Evolutionary conservation across 1,140 invertebrate genomes (phyloP).

Genomic region (Drosophila gunungcola): DNA sequence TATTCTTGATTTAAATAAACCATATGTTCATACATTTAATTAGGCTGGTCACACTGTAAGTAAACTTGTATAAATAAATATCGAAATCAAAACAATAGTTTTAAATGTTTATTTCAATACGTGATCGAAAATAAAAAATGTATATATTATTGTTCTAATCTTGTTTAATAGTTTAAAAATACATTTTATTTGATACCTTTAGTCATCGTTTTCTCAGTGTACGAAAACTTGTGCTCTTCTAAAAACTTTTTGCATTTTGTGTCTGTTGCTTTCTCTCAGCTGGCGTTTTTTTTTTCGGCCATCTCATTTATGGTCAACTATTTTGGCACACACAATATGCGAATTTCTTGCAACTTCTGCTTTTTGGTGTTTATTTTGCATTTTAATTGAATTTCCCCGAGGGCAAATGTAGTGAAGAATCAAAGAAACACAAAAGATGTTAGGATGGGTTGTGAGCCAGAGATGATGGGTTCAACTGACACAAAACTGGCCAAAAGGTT

Average conservation of each 20-base stretch:
- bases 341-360: conserved; percentile 46
- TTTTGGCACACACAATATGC: conserved; percentile 47
- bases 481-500: conserved; percentile 8
- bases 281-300: conserved; percentile 16
- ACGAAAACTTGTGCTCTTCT: not conserved
- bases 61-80: too few relatives aligned
- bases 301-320: conserved; percentile 52
- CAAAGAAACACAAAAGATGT: conserved; percentile 19
- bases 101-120: too few relatives aligned
- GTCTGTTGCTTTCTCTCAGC: conserved; percentile 13
- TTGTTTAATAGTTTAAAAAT: too few relatives aligned
- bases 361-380: conserved; percentile 70
- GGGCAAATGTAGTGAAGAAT: conserved; percentile 41
- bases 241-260: conserved; percentile 58
- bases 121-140: too few relatives aligned
- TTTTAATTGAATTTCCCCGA: conserved; percentile 73
- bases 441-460: not conserved
- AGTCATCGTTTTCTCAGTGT: not conserved
- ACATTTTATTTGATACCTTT: too few relatives aligned
- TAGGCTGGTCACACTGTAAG: too few relatives aligned
- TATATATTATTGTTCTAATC: too few relatives aligned
- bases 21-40: too few relatives aligned
- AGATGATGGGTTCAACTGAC: not conserved
- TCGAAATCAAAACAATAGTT: too few relatives aligned
- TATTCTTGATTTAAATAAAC: too few relatives aligned